A percentile compares a stretch with the other conserved stretches of the same genome.
Conservation (phyloP, 92 coral and sea anemone genomes). For the Phenganax stokvisi region DNA sequence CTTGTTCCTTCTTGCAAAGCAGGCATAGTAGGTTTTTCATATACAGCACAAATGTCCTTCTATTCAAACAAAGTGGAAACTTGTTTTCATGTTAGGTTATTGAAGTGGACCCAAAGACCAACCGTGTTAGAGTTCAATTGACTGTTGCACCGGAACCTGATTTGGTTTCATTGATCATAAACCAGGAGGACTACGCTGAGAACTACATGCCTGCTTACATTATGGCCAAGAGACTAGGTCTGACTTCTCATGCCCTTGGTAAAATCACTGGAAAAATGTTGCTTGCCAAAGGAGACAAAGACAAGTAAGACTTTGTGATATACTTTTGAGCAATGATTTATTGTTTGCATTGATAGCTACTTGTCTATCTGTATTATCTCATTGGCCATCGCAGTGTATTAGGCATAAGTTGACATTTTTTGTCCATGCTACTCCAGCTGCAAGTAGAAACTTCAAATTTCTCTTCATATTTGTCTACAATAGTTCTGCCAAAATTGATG, state of each 20-base stretch:
- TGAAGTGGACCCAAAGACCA: conserved; percentile 83
- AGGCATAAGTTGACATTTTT: too few relatives aligned
- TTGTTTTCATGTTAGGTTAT: conserved; percentile 30
- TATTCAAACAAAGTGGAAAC: too few relatives aligned
- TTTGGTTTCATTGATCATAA: conserved; percentile 53
- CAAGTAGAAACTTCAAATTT: not conserved
- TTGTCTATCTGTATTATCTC: too few relatives aligned
- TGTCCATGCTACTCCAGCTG: not conserved
- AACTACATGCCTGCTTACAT: conserved; percentile 67
- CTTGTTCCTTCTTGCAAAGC: not conserved
- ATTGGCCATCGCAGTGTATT: too few relatives aligned
- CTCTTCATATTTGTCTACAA: not conserved
- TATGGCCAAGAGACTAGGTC: conserved; percentile 77
- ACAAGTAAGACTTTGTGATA: conserved; percentile 50
- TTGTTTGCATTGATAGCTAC: too few relatives aligned
- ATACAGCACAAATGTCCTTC: not conserved
- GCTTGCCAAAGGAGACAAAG: conserved; percentile 65
- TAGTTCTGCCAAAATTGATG: conserved; percentile 60
- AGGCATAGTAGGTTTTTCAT: not conserved
- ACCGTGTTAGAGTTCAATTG: conserved; percentile 87
- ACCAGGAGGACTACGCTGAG: conserved; percentile 56
- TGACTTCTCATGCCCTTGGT: conserved; percentile 61
- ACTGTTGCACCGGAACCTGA: conserved; percentile 79
- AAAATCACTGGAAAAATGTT: conserved; percentile 78
- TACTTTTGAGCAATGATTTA: not conserved